Conservation (phyloP, 2,113 vertebrate genomes). For the Triplophysa dalaica region DNA sequence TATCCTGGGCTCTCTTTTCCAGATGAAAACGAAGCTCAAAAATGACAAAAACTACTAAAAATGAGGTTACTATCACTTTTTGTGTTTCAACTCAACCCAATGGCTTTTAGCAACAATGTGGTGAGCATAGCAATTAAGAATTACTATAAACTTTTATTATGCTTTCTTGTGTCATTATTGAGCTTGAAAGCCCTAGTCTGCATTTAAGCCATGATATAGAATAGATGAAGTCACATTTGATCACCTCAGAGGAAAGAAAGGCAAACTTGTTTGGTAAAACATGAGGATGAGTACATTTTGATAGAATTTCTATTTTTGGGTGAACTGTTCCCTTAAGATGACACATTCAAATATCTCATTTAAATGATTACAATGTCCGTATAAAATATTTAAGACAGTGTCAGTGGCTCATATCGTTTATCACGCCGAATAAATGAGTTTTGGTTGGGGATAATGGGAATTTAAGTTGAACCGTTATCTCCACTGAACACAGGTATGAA, state of each 20-base stretch:
- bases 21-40: too few relatives aligned
- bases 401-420: background rate
- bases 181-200: background rate
- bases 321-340: conserved; percentile 13
- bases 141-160: background rate
- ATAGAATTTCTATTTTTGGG: background rate
- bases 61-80: too few relatives aligned
- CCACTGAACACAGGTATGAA: background rate
- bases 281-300: background rate
- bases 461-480: conserved; percentile 8
- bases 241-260: background rate
- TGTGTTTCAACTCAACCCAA: too few relatives aligned
- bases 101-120: too few relatives aligned
- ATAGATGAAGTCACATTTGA: background rate
- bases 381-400: background rate
- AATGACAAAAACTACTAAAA: background rate
- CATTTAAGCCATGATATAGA: background rate
- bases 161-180: background rate
- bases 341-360: conserved; percentile 1
- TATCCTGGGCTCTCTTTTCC: too few relatives aligned
- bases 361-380: background rate
- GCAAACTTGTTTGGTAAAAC: background rate
- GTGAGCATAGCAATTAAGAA: too few relatives aligned
- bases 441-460: conserved; percentile 8
- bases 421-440: conserved; percentile 2